phyloP scores from a whole-genome alignment of 2,113 vertebrate species.

The Eleginops maclovinus region DNA sequence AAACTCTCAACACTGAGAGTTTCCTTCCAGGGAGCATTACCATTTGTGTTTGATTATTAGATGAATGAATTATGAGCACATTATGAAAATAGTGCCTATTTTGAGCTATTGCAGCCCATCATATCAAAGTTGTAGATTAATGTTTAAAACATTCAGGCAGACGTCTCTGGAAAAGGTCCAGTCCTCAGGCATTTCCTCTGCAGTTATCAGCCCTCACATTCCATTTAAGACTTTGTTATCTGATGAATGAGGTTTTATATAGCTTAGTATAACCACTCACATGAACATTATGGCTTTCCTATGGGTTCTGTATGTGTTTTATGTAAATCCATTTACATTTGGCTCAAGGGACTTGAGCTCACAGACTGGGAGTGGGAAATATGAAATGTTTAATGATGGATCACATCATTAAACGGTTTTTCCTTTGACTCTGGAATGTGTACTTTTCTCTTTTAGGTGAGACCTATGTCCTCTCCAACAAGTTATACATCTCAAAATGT shows the following conservation, averaged over 20 bases:
- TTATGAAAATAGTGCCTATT: not conserved
- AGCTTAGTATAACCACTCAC: slow-evolving; percentile 13
- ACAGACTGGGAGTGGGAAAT: slow-evolving; percentile 13
- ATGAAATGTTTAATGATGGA: slow-evolving; percentile 20
- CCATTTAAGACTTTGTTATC: slow-evolving; percentile 70
- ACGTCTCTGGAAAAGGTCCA: slow-evolving; percentile 54
- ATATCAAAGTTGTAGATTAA: slow-evolving; percentile 33
- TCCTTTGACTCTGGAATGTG: slow-evolving; percentile 28
- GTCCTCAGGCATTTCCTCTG: slow-evolving; percentile 81
- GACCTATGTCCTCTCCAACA: slow-evolving; percentile 8
- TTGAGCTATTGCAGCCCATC: not conserved
- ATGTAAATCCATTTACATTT: slow-evolving; percentile 39
- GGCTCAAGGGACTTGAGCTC: not conserved
- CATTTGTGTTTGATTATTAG: not conserved
- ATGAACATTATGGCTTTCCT: slow-evolving; percentile 7
- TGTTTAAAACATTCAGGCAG: slow-evolving; percentile 28
- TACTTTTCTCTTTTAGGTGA: slow-evolving; percentile 14
- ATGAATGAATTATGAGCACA: not conserved
- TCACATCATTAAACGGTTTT: slow-evolving; percentile 5
- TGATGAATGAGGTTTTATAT: slow-evolving; percentile 68
- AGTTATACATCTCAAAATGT: not conserved
- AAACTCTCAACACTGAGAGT: not conserved
- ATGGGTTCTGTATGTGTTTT: slow-evolving; percentile 35
- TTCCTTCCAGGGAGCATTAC: not conserved
- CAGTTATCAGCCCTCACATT: slow-evolving; percentile 75